phyloP scores from a whole-genome alignment of 2,888 invertebrate genomes.

The Diaphora mendica region DNA sequence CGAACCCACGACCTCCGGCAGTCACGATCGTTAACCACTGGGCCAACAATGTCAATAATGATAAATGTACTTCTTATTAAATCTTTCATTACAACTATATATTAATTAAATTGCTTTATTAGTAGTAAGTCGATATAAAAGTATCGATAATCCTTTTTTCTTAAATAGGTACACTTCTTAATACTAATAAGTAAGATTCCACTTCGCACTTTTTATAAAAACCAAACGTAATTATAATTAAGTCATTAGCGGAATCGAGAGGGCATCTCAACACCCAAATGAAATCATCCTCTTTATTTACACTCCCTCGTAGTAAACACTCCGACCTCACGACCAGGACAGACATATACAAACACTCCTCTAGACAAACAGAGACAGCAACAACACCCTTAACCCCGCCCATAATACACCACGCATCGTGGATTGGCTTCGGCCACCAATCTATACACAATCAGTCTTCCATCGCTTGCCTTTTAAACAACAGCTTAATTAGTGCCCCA shows the following conservation, averaged over 20 bases:
- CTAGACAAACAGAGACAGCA: slow-evolving; percentile 53
- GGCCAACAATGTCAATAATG: no score
- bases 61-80: no score
- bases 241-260: slow-evolving; percentile 68
- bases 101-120: no score
- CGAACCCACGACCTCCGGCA: no score
- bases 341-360: slow-evolving; percentile 27
- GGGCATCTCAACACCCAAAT: slow-evolving; percentile 70
- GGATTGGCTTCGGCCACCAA: slow-evolving; percentile 76
- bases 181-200: neutral
- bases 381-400: slow-evolving; percentile 69
- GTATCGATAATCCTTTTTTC: neutral
- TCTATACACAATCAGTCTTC: slow-evolving; percentile 80
- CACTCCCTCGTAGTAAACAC: slow-evolving; percentile 75
- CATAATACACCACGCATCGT: slow-evolving; percentile 61
- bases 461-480: slow-evolving; percentile 71
- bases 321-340: slow-evolving; percentile 57
- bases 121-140: neutral
- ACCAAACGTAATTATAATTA: slow-evolving; percentile 65
- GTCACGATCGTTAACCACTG: no score
- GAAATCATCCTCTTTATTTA: slow-evolving; percentile 82
- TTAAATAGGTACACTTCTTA: neutral
- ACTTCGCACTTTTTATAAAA: slow-evolving; percentile 39
- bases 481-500: slow-evolving; percentile 69
- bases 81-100: no score